Evolutionary conservation across 2,797 vertebrate species (phyloP).

Genomic region (Trematocara caparti): DNA sequence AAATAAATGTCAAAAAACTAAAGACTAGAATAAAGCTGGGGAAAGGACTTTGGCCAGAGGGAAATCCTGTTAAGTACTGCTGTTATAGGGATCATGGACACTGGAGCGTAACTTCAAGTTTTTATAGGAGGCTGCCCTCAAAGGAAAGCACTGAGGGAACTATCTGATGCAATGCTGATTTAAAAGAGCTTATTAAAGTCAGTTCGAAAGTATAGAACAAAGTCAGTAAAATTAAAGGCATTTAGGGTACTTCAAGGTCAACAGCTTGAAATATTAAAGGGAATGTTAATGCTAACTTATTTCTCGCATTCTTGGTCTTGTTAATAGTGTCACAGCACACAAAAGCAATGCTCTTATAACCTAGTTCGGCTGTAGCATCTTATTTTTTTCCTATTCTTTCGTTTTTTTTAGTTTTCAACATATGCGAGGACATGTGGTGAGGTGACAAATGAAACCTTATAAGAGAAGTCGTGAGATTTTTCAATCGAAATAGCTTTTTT

Average conservation of each 20-base stretch:
- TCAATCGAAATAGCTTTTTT: background rate
- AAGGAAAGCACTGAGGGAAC: background rate
- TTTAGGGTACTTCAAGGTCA: background rate
- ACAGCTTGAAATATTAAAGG: background rate
- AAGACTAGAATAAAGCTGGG: background rate
- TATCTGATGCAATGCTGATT: background rate
- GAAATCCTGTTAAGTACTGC: background rate
- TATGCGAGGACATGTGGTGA: background rate
- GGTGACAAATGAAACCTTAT: background rate
- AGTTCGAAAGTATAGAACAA: fast-evolving
- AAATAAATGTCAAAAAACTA: background rate
- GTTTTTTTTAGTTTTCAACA: fast-evolving
- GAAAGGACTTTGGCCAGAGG: background rate
- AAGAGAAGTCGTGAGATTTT: fast-evolving
- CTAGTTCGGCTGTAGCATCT: background rate
- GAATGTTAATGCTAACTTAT: background rate
- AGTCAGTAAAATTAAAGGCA: background rate
- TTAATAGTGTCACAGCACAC: background rate
- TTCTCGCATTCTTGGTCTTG: background rate
- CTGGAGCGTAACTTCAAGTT: background rate
- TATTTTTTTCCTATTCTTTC: background rate
- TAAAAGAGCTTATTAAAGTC: background rate
- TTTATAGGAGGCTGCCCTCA: background rate
- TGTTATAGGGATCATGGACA: background rate
- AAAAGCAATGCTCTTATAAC: background rate